A percentile compares a stretch with the other conserved stretches of the same genome.
Conservation (phyloP, 2,113 vertebrate genomes). For the Malaclemys terrapin region DNA sequence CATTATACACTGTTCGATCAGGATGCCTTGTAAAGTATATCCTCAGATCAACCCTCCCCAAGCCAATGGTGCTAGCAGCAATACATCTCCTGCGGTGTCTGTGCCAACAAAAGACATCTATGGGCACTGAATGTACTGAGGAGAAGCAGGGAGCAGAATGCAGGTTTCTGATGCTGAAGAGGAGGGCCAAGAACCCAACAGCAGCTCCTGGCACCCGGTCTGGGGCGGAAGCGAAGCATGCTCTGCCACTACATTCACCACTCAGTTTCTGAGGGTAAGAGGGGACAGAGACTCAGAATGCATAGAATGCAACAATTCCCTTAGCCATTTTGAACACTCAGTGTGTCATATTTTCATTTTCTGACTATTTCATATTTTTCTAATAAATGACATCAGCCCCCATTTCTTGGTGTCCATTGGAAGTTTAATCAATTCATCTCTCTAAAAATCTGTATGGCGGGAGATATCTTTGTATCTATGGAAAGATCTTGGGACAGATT, state of each 20-base stretch:
- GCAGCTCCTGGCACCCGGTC: neutral
- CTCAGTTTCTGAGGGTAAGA: neutral
- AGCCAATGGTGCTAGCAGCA: neutral
- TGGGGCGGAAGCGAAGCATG: neutral
- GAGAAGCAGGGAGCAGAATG: neutral
- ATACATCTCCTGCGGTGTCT: neutral
- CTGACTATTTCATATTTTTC: neutral
- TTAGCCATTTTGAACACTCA: neutral
- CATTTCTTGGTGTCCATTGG: neutral
- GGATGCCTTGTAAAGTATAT: neutral
- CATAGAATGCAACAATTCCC: neutral
- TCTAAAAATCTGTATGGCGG: too few relatives aligned
- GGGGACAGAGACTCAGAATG: too few relatives aligned
- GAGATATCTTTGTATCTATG: neutral
- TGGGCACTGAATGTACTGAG: neutral
- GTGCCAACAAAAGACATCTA: neutral
- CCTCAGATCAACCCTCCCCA: neutral
- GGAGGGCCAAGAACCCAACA: neutral
- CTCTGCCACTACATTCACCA: neutral
- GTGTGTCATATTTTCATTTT: neutral
- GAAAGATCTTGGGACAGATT: neutral
- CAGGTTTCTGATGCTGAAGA: neutral
- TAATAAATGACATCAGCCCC: neutral
- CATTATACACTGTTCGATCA: neutral
- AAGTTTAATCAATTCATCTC: neutral